phyloP scores from a whole-genome alignment of 2,797 vertebrate genomes.

The Bryconaethiops microstoma region DNA sequence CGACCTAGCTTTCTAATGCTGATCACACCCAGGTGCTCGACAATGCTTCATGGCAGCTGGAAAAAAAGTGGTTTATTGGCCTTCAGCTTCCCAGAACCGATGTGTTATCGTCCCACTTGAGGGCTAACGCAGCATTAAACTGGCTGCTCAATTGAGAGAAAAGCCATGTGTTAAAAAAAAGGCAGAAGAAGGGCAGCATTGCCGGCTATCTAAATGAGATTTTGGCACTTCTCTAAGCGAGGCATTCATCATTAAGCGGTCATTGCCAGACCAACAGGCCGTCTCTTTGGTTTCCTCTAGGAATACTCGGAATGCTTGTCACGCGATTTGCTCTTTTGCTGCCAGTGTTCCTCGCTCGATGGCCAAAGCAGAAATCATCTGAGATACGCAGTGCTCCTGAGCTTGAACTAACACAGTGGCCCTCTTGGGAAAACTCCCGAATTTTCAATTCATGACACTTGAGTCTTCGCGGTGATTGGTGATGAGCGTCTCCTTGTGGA shows the following conservation, averaged over 20 bases:
- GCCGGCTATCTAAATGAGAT: conserved; percentile 1
- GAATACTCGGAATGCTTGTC: conserved; percentile 32
- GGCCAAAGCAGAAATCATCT: conserved; percentile 1
- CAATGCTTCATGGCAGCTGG: conserved; percentile 19
- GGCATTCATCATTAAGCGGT: conserved; percentile 26
- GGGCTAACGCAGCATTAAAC: conserved; percentile 23
- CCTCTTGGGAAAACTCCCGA: conserved; percentile 21
- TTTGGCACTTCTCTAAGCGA: conserved; percentile 19
- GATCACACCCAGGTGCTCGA: not conserved
- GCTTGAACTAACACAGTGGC: not conserved
- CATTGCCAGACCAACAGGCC: not conserved
- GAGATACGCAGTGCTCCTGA: not conserved
- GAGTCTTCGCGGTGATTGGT: conserved; percentile 20
- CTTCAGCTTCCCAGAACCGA: conserved; percentile 27
- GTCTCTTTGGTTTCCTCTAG: not conserved
- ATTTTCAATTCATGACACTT: conserved; percentile 12
- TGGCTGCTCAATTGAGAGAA: not conserved
- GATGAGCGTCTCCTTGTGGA: conserved; percentile 41
- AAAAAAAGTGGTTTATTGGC: conserved; percentile 28
- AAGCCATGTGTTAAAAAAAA: not conserved
- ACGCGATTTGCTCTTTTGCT: conserved; percentile 5
- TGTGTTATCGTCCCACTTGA: conserved; percentile 5
- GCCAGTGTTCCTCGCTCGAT: not conserved
- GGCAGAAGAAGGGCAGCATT: not conserved
- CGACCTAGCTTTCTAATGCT: not conserved